Evolutionary conservation across 1,140 invertebrate species (phyloP).

Genomic region (Microplitis mediator): DNA sequence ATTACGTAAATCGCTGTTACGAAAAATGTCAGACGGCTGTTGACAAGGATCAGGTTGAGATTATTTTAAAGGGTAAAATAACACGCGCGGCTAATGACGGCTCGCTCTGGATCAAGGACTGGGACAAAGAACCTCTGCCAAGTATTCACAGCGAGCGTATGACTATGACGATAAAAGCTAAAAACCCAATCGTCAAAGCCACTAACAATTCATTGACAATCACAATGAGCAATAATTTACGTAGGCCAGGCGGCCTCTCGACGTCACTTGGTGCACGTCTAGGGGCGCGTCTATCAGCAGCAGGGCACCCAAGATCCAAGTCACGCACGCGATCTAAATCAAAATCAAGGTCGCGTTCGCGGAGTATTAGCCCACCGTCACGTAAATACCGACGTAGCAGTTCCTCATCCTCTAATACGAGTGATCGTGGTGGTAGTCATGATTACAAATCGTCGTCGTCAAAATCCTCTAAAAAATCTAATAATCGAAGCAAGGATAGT

Average conservation of each 20-base stretch:
- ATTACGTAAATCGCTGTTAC: slow-evolving; percentile 91
- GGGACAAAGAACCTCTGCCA: slow-evolving; percentile 89
- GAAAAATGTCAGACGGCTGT: slow-evolving; percentile 83
- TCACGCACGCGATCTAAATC: slow-evolving; percentile 62
- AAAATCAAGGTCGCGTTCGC: slow-evolving; percentile 42
- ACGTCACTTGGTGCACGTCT: slow-evolving; percentile 64
- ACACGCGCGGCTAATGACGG: slow-evolving; percentile 85
- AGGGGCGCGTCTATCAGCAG: slow-evolving; percentile 57
- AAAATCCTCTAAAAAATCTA: slow-evolving; percentile 44
- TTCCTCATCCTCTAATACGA: slow-evolving; percentile 53
- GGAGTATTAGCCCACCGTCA: slow-evolving; percentile 48
- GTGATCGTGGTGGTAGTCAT: slow-evolving; percentile 51
- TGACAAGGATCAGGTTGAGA: slow-evolving; percentile 93
- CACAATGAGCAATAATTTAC: slow-evolving; percentile 40
- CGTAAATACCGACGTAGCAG: slow-evolving; percentile 55
- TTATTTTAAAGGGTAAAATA: slow-evolving; percentile 91
- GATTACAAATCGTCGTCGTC: slow-evolving; percentile 50
- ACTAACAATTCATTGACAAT: slow-evolving; percentile 37
- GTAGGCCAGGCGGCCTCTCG: slow-evolving; percentile 59
- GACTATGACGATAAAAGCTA: slow-evolving; percentile 65
- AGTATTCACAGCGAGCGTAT: slow-evolving; percentile 79
- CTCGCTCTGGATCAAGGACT: slow-evolving; percentile 86
- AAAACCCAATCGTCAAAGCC: slow-evolving; percentile 42
- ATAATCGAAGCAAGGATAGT: slow-evolving; percentile 48
- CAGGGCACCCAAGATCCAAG: slow-evolving; percentile 53